Conservation (phyloP, 2,113 vertebrate genomes). For the Dolichotis patagonum region DNA sequence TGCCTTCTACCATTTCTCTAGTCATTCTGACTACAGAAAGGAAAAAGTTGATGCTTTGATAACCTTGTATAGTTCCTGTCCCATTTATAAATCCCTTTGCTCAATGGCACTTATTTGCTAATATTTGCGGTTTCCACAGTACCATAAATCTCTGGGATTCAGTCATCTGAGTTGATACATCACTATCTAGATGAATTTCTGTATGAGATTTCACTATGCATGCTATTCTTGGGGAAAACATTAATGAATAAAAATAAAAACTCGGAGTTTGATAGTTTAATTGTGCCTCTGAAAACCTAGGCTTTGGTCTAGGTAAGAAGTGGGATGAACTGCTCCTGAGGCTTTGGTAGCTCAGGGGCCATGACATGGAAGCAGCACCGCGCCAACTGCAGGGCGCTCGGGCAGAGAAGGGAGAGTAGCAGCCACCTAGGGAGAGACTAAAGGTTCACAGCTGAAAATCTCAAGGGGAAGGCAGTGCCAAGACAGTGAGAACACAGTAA, state of each 20-base stretch:
- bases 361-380: neutral
- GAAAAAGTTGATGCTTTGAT: neutral
- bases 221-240: neutral
- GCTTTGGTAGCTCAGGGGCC: neutral
- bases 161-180: neutral
- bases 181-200: neutral
- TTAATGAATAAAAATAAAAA: constrained; percentile 23
- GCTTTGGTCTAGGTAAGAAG: neutral
- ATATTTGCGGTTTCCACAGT: neutral
- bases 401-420: neutral
- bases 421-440: neutral
- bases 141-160: neutral
- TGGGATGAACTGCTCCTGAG: neutral
- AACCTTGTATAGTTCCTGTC: neutral
- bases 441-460: neutral
- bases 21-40: neutral
- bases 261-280: neutral
- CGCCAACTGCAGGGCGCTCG: neutral
- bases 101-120: neutral
- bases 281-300: neutral
- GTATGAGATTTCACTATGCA: neutral
- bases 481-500: no score
- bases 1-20: neutral
- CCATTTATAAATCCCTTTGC: neutral
- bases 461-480: neutral